phyloP scores from a whole-genome alignment of 2,797 vertebrate genomes.

The Cyprinella venusta region DNA sequence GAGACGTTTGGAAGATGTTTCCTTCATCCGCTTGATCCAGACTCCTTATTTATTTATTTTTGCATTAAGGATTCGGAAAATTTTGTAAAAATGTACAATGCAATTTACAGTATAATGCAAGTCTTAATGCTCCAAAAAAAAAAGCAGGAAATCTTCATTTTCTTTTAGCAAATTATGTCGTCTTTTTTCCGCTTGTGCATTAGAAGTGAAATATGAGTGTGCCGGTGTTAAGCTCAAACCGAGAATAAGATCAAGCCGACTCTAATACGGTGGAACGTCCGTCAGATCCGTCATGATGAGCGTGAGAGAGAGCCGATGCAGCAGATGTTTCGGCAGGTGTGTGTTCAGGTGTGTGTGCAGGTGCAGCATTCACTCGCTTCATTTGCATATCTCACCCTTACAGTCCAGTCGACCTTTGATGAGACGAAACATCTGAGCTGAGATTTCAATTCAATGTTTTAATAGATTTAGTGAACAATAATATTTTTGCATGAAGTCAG shows the following conservation, averaged over 20 bases:
- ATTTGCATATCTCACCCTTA: background rate
- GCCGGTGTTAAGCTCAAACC: too few relatives aligned
- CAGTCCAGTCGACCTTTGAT: background rate
- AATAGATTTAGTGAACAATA: background rate
- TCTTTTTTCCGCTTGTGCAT: too few relatives aligned
- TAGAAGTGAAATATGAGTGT: too few relatives aligned
- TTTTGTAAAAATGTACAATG: too few relatives aligned
- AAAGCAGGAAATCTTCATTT: too few relatives aligned
- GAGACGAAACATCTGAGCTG: background rate
- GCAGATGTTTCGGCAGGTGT: slow-evolving; percentile 12
- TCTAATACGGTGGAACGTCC: slow-evolving; percentile 63
- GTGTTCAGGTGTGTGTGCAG: background rate
- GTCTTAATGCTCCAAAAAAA: too few relatives aligned
- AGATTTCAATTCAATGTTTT: background rate
- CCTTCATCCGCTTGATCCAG: slow-evolving; percentile 70
- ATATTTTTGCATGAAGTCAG: background rate
- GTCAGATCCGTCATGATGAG: slow-evolving; percentile 27
- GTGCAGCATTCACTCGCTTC: background rate
- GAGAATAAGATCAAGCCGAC: slow-evolving; percentile 65
- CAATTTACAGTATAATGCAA: too few relatives aligned
- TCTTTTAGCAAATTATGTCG: too few relatives aligned
- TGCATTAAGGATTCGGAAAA: too few relatives aligned
- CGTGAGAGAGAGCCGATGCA: background rate
- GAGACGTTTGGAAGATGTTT: slow-evolving; percentile 52
- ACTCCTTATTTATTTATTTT: too few relatives aligned